Base-by-base conservation (phyloP, 2,113 vertebrate genomes). In the Anoplopoma fimbria region DNA sequence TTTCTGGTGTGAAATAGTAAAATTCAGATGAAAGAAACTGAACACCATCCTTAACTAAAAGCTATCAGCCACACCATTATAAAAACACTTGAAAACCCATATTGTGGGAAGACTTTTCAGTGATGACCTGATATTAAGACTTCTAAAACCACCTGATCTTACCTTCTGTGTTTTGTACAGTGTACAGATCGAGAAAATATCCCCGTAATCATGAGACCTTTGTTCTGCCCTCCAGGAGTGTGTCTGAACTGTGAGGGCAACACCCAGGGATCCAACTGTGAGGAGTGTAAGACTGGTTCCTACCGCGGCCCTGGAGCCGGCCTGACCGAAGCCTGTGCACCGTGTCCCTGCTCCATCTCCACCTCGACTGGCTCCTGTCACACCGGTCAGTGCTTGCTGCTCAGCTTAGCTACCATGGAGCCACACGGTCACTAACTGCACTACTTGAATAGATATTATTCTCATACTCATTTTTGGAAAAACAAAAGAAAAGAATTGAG, bases 201-300 rank as follows among this genome's bases (percentile, higher is more conserved):
- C 25, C 33, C 19, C 53, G 1, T 77, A 27, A 76, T 72, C 51
- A 29, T 79, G 67, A 75, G 68, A 68, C 25, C 31, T 73, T 67
- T 75, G 31, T 21, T 85, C 19, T 75, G 4, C 71, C 57, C 63
- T 89, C 12, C 90, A 98, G 97, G 97, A 84, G 70, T 84, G 88
- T 98, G 97, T 92, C 83, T 97, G 91, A 94, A 96, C 85, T 99
- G 98, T 90, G 96, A 96, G 85, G 96, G 93, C 1, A 97, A 97
- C 92, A 97, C 96, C 0, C 87, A 95, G 91, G 98, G 97, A 57
- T 42, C 85, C 61, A 96, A 96, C 92, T 99, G 98, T 62, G 97
- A 99, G 92, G 95, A 96, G 87, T 99, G 97, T 90, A 95, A 93
- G 89, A 94, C 95, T 6, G 94, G 93, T 21, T 97, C 95, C 93